Conservation (phyloP, 1,140 invertebrate genomes). For the Nylanderia fulva region DNA sequence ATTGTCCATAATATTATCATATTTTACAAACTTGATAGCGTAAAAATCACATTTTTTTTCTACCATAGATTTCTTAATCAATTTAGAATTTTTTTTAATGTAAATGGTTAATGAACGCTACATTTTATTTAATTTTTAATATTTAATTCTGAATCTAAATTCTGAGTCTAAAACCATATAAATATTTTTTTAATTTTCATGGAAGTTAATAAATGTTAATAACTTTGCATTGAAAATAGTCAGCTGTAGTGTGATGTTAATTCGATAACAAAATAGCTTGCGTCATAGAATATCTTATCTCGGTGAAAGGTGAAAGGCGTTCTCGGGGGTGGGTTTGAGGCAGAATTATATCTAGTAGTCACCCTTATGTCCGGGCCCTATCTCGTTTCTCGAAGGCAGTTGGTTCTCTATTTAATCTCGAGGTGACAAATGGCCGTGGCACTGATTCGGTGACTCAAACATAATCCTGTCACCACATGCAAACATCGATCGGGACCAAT, state of each 20-base stretch:
- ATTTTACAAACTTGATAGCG: background rate
- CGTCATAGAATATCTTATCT: conserved; percentile 66
- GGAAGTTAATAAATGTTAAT: background rate
- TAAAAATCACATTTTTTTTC: background rate
- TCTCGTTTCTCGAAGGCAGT: conserved; percentile 75
- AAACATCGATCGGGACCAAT: conserved; percentile 81
- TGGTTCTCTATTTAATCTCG: conserved; percentile 81
- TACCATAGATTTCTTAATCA: background rate
- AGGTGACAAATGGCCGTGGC: conserved; percentile 81
- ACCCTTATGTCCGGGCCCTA: conserved; percentile 70
- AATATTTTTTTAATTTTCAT: background rate
- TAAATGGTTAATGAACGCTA: background rate
- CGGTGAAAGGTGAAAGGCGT: conserved; percentile 33
- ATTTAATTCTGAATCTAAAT: background rate
- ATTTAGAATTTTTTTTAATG: background rate
- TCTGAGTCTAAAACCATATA: background rate
- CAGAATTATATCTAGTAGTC: conserved; percentile 65
- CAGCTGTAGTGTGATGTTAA: conserved; percentile 43
- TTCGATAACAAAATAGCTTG: conserved; percentile 31
- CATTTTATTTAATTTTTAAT: background rate
- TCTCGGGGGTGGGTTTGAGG: conserved; percentile 6
- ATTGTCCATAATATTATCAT: background rate
- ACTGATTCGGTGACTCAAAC: conserved; percentile 83
- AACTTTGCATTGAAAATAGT: conserved; percentile 48
- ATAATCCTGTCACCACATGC: conserved; percentile 82